Percentiles rank a stretch among this genome's conserved stretches.
phyloP scores from a whole-genome alignment of 2,113 vertebrate genomes.

The Tragelaphus imberbis region DNA sequence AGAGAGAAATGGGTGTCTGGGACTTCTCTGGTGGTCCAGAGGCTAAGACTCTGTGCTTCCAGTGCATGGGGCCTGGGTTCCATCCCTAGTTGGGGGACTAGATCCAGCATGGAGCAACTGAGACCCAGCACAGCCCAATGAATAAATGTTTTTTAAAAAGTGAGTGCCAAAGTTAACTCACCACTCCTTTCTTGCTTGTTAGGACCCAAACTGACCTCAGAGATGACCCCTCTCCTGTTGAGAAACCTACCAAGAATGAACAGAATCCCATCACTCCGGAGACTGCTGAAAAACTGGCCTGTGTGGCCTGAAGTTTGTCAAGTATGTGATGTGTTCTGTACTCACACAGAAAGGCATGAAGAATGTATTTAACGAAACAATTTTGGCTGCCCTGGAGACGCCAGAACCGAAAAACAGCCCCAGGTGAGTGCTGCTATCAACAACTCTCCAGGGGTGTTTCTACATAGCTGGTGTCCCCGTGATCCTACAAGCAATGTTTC shows the following conservation, averaged over 20 bases:
- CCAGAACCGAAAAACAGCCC: slow-evolving; percentile 96
- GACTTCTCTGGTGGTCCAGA: background rate
- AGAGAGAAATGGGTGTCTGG: slow-evolving; percentile 99
- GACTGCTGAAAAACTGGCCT: slow-evolving; percentile 94
- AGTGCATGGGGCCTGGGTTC: background rate
- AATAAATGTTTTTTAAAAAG: slow-evolving; percentile 75
- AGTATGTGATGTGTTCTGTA: slow-evolving; percentile 97
- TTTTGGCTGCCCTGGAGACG: slow-evolving; percentile 96
- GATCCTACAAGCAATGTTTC: slow-evolving; percentile 87
- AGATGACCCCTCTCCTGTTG: slow-evolving; percentile 96
- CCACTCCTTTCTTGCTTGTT: slow-evolving; percentile 96
- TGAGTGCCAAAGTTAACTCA: slow-evolving; percentile 99
- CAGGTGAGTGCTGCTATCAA: slow-evolving; percentile 96
- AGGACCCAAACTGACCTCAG: slow-evolving; percentile 98
- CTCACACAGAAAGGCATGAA: slow-evolving; percentile 99
- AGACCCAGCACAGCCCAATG: background rate
- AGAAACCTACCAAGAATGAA: slow-evolving; percentile 99
- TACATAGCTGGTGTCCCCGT: slow-evolving; percentile 82
- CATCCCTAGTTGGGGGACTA: background rate
- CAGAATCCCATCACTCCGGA: slow-evolving; percentile 98
- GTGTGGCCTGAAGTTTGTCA: slow-evolving; percentile 96
- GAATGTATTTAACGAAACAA: slow-evolving; percentile 99
- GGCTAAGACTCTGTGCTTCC: background rate
- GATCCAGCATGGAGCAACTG: background rate
- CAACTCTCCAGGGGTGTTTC: slow-evolving; percentile 77